A percentile compares a stretch with the other conserved stretches of the same genome.
Conservation (phyloP, 2,113 vertebrate species). For the Campylomormyrus numenius region DNA sequence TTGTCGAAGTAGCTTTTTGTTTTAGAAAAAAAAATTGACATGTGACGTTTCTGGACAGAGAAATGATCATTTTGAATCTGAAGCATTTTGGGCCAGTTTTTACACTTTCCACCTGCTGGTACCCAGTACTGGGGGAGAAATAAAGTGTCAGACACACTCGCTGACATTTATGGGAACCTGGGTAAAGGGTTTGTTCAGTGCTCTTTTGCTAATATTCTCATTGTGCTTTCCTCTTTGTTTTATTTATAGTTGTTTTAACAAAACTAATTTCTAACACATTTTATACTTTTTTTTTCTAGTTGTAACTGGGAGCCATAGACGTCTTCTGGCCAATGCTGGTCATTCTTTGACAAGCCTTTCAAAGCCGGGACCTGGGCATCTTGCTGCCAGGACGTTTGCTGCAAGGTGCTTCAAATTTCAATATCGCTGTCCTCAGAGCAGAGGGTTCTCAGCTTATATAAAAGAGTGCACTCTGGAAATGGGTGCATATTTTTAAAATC, state of each 20-base stretch:
- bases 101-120: background rate
- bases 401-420: conserved; percentile 50
- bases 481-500: background rate
- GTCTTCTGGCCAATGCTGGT: conserved; percentile 32
- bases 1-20: background rate
- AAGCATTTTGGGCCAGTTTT: background rate
- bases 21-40: background rate
- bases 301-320: conserved; percentile 47
- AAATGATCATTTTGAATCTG: background rate
- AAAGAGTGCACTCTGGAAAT: background rate
- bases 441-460: background rate
- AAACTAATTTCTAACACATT: background rate
- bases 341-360: conserved; percentile 7
- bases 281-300: conserved; percentile 35
- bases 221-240: background rate
- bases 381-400: conserved; percentile 46
- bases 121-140: background rate
- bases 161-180: background rate
- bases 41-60: background rate
- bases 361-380: conserved; percentile 8
- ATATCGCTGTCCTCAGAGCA: background rate
- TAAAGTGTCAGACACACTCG: background rate
- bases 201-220: background rate
- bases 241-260: background rate
- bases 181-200: background rate